Evolutionary conservation across 1,140 invertebrate genomes (phyloP), one percentile per base, ranked within the genome.

Genomic region (Drosophila ambigua): DNA sequence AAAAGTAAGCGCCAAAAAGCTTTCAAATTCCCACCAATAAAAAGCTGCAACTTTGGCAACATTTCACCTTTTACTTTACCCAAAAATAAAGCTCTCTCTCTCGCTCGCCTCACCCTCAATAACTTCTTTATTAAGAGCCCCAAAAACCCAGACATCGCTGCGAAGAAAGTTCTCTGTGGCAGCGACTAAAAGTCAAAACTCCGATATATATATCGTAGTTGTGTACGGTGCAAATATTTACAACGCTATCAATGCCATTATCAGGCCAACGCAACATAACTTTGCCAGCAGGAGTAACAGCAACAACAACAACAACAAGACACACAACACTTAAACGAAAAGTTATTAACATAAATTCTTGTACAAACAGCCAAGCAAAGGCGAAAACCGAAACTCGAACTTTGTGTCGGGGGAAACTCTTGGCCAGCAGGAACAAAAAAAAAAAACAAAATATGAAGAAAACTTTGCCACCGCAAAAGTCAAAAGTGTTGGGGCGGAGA

Each of bases 281-380:
- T 85, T 82, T 52, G 35, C 3, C 35, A 13, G 11, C 35, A 39
- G 2, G 11, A 11, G 13, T 1, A 39, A 39, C 9, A 39, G 4
- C 35, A 11, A 13, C 11, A 28, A 28, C 26, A 28, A 28, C 26
- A 28, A 39, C 35, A 39, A 9, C 35, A 39, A 8, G 11, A 41
- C 66, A 8, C 35, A 41, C 66, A 66, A 61, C 49, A 64, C 60
- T 75, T 55, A 71, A 75, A 49, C 72, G 53, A 62, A 81, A 85
- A 85, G 83, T 85, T 87, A 85, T 85, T 85, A 85, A 82, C 82
- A 85, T 85, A 85, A 85, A 85, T 85, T 85, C 79, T 72, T 82
- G 54, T 71, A 72, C 69, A 63, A 68, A 61, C 65, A 77, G 61
- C 63, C 72, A 53, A 24, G 23, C 59, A 68, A 61, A 61, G 72